These are phyloP conservation scores for Lucilia cuprina DNA, from an alignment of 1,140 invertebrate genomes.

Conservation along the genomic window DNA sequence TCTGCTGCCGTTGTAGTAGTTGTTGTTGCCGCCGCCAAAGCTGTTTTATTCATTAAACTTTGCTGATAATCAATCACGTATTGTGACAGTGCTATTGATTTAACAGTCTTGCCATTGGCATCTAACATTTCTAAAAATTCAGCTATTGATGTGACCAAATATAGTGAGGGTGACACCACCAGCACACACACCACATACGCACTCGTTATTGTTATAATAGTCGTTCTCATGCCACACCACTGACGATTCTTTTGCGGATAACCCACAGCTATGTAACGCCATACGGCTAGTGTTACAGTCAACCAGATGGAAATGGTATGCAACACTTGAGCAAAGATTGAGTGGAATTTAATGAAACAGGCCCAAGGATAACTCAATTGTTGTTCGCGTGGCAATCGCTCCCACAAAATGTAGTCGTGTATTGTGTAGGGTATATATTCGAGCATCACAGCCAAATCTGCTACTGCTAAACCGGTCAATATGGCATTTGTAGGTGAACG, in stretches of 20 bases:
- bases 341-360: conserved; percentile 82
- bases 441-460: conserved; percentile 91
- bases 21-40: not conserved
- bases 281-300: conserved; percentile 89
- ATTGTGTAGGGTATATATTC: conserved; percentile 91
- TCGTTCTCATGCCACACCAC: conserved; percentile 79
- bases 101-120: conserved; percentile 61
- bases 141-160: conserved; percentile 73
- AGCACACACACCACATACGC: conserved; percentile 84
- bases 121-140: conserved; percentile 63
- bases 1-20: not conserved
- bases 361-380: conserved; percentile 79
- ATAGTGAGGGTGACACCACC: conserved; percentile 82
- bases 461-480: conserved; percentile 88
- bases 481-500: conserved; percentile 83
- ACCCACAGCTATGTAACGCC: conserved; percentile 89
- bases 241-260: conserved; percentile 78
- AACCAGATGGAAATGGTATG: conserved; percentile 94
- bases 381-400: conserved; percentile 50
- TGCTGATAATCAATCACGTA: conserved; percentile 54
- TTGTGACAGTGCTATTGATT: conserved; percentile 48
- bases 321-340: conserved; percentile 82
- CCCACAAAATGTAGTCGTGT: conserved; percentile 75
- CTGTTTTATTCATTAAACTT: conserved; percentile 19
- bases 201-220: conserved; percentile 75